These are phyloP conservation scores for Pollenia amentaria DNA, from an alignment of 2,888 invertebrate genomes.

Conservation along the genomic window DNA sequence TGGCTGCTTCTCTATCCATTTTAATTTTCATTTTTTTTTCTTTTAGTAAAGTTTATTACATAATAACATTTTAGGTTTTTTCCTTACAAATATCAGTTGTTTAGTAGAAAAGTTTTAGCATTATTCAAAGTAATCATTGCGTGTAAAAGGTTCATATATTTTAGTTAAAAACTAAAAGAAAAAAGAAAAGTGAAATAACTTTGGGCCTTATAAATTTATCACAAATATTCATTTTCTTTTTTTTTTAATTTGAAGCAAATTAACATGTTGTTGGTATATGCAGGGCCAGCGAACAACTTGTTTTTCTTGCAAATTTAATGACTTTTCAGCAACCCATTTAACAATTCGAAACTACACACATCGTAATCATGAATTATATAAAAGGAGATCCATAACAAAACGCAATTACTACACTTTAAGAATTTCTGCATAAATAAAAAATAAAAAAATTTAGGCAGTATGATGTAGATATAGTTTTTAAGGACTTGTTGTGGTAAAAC, in stretches of 20 bases:
- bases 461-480: no score
- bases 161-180: conserved; percentile 9
- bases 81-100: neutral
- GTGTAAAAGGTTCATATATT: conserved; percentile 65
- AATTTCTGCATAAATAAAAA: no score
- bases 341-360: conserved; percentile 33
- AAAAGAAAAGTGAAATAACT: conserved; percentile 1
- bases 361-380: neutral
- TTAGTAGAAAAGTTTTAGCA: conserved; percentile 11
- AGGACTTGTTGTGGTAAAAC: no score
- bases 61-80: neutral
- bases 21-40: neutral
- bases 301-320: conserved; percentile 61
- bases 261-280: neutral
- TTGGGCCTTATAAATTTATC: neutral
- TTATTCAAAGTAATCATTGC: conserved; percentile 48
- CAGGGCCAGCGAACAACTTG: conserved; percentile 12
- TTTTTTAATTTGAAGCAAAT: conserved; percentile 11
- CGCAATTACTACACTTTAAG: no score
- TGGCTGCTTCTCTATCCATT: conserved; percentile 62
- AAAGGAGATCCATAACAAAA: no score
- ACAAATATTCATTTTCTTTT: neutral
- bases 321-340: conserved; percentile 71
- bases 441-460: no score
- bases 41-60: neutral